Evolutionary conservation across 1,140 invertebrate species (phyloP), one percentile per base, ranked within the genome.

Genomic region (Danaus melanippus): DNA sequence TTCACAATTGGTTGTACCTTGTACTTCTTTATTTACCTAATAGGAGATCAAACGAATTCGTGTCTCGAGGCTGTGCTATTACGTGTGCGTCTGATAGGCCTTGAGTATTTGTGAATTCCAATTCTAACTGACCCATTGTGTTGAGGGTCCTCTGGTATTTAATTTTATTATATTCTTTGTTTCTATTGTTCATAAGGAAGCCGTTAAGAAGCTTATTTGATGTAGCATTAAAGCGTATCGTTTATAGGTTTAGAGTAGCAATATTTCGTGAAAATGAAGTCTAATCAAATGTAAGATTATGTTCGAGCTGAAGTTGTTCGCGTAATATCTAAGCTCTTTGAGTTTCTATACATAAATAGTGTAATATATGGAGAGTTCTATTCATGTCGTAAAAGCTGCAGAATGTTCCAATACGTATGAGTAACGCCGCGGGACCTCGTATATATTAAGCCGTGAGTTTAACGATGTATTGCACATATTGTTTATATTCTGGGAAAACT

Each of bases 31-130:
- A 71, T 73, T 71, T 32, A 32, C 21, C 21, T 69, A 77, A 79
- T 79, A 73, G 69, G 63, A 74, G 66, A 74, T 79, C 73, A 79
- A 77, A 77, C 62, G 76, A 58, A 63, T 64, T 64, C 64, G 61
- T 71, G 67, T 65, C 49, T 56, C 53, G 68, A 57, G 60, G 47
- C 51, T 55, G 62, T 64, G 53, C 58, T 47, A 64, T 65, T 65
- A 62, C 54, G 32, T 58, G 47, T 12, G 40, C 50, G 15, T 53
- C 53, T 55, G 58, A 50, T 50, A 52, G 50, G 44, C 17, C 53
- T 56, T 32, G 49, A 51, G 53, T 12, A 54, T 53, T 48, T 54
- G 42, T 10, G 46, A 41, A 46, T 45, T 50, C 41, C 32, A 46
- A 58, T 58, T 53, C 53, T 1, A 40, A 44, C 32, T 43, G 4